Percentiles rank a stretch among this genome's conserved stretches.
Conservation (phyloP, 2,797 vertebrate genomes). For the Xiphophorus birchmanni region DNA sequence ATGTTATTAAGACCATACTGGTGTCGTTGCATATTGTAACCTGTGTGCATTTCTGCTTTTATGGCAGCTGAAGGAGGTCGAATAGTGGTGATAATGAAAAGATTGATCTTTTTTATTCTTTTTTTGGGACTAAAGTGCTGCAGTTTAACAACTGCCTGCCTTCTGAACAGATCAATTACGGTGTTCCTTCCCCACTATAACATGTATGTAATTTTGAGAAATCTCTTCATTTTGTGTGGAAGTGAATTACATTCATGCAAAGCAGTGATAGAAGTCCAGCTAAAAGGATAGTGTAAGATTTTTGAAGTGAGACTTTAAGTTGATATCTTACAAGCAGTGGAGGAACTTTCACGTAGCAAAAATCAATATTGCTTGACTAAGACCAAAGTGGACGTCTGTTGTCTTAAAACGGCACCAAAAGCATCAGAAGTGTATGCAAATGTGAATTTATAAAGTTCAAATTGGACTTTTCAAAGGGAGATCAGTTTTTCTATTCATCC, state of each 20-base stretch:
- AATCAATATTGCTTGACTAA: neutral
- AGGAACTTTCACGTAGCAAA: neutral
- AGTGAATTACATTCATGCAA: neutral
- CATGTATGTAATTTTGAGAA: too few species aligned
- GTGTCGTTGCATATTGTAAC: constrained; percentile 16
- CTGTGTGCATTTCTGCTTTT: constrained; percentile 1
- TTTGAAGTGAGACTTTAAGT: neutral
- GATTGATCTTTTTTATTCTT: too few species aligned
- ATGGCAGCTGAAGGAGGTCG: constrained; percentile 1
- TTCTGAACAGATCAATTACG: neutral
- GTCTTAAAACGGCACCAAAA: neutral
- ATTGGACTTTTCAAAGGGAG: neutral
- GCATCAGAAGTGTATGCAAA: neutral
- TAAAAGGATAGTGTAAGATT: neutral
- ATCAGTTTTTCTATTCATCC: neutral
- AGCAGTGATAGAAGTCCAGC: neutral
- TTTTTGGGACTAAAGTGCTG: neutral
- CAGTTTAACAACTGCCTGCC: neutral
- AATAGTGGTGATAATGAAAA: neutral
- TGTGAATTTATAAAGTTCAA: neutral
- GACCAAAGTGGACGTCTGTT: neutral
- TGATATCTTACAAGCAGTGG: neutral
- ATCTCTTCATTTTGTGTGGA: too few species aligned
- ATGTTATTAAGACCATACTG: constrained; percentile 20
- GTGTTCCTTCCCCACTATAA: neutral